Evolutionary conservation across 2,113 vertebrate species (phyloP).

Genomic region (Montifringilla adamsi): DNA sequence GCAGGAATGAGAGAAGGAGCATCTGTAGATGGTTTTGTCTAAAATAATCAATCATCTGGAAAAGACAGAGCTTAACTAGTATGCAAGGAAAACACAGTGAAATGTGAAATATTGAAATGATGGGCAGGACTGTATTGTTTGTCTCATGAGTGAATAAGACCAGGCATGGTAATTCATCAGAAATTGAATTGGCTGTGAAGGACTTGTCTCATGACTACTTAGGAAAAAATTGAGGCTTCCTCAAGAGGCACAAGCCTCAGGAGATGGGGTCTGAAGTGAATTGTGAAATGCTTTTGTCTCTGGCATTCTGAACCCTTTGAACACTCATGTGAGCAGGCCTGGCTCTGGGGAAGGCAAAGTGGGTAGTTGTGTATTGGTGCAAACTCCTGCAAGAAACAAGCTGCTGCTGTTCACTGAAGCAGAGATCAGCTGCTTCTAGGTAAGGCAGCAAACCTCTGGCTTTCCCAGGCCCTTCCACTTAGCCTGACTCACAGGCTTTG

Average conservation of each 20-base stretch:
- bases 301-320: not conserved
- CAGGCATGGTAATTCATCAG: not conserved
- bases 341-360: not conserved
- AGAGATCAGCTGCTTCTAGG: not conserved
- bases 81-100: not conserved
- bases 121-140: not conserved
- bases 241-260: not conserved
- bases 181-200: not conserved
- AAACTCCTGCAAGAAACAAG: not conserved
- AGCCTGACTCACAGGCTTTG: not conserved
- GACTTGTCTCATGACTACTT: not conserved
- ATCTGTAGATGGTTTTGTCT: constrained; percentile 5
- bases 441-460: not conserved
- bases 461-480: not conserved
- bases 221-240: not conserved
- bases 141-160: not conserved
- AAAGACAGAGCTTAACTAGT: not conserved
- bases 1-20: not conserved
- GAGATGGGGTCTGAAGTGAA: not conserved
- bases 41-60: constrained; percentile 2
- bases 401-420: not conserved
- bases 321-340: not conserved
- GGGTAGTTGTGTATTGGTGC: not conserved
- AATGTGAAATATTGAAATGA: not conserved
- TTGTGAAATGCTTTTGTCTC: not conserved